Conservation (phyloP, 2,113 vertebrate genomes). For the Hippocampus mohnikei region DNA sequence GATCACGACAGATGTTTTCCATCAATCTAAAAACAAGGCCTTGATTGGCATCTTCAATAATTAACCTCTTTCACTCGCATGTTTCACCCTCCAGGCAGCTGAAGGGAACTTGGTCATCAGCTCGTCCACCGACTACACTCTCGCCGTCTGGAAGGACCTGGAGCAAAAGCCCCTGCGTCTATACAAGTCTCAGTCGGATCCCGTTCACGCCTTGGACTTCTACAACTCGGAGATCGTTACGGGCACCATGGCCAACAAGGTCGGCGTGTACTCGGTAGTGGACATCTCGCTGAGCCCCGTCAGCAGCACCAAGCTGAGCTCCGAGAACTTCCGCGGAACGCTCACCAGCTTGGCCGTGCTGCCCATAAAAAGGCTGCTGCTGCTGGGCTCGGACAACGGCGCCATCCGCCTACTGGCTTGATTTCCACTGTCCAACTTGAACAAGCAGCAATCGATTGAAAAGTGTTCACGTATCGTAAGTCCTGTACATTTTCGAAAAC, state of each 20-base stretch:
- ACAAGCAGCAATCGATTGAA: neutral
- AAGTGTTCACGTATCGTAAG: neutral
- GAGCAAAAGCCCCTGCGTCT: conserved; percentile 90
- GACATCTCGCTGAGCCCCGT: conserved; percentile 81
- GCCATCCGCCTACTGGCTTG: conserved; percentile 87
- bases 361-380: conserved; percentile 90
- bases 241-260: conserved; percentile 92
- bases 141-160: conserved; percentile 92
- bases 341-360: conserved; percentile 91
- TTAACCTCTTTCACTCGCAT: neutral
- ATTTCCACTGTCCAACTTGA: conserved; percentile 16
- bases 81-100: conserved; percentile 75
- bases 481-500: conserved; percentile 47
- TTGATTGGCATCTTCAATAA: too few species aligned
- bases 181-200: conserved; percentile 89
- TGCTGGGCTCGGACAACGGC: conserved; percentile 93
- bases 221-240: conserved; percentile 87
- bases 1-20: too few species aligned
- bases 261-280: conserved; percentile 89
- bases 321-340: conserved; percentile 94
- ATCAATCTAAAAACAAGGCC: too few species aligned
- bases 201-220: conserved; percentile 90
- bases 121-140: conserved; percentile 90
- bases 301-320: conserved; percentile 90
- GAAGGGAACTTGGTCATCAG: conserved; percentile 89